Conservation (phyloP, 1,140 invertebrate genomes). For the Papilio aristodemus region DNA sequence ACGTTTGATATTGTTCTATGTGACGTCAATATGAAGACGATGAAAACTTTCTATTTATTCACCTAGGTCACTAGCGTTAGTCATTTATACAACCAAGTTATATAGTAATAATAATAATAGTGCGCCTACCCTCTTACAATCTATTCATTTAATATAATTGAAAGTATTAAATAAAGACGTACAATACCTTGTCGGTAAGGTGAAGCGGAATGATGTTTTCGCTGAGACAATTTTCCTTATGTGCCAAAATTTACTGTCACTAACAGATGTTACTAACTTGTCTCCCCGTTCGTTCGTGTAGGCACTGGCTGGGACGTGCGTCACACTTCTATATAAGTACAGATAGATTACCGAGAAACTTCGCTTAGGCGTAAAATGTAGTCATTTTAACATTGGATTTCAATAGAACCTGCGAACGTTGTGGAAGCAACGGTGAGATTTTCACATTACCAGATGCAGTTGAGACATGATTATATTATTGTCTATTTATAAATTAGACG, state of each 20-base stretch:
- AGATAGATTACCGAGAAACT: slow-evolving; percentile 8
- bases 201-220: slow-evolving; percentile 14
- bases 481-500: too few relatives aligned
- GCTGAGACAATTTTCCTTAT: slow-evolving; percentile 37
- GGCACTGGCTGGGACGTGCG: background rate
- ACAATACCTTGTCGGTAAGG: background rate
- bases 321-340: slow-evolving; percentile 7
- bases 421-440: background rate
- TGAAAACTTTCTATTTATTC: too few relatives aligned
- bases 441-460: too few relatives aligned
- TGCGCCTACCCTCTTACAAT: too few relatives aligned
- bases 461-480: too few relatives aligned
- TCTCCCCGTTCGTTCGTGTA: slow-evolving; percentile 32
- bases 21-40: too few relatives aligned
- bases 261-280: slow-evolving; percentile 46
- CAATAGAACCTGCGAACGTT: too few relatives aligned
- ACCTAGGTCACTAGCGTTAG: too few relatives aligned
- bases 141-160: background rate
- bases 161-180: background rate
- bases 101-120: too few relatives aligned
- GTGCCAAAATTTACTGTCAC: slow-evolving; percentile 43
- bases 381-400: background rate
- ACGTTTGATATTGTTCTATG: too few relatives aligned
- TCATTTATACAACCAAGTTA: too few relatives aligned
- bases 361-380: background rate